Evolutionary conservation across 92 coral and sea anemone species (phyloP).

Genomic region (Phenganax subtilis): DNA sequence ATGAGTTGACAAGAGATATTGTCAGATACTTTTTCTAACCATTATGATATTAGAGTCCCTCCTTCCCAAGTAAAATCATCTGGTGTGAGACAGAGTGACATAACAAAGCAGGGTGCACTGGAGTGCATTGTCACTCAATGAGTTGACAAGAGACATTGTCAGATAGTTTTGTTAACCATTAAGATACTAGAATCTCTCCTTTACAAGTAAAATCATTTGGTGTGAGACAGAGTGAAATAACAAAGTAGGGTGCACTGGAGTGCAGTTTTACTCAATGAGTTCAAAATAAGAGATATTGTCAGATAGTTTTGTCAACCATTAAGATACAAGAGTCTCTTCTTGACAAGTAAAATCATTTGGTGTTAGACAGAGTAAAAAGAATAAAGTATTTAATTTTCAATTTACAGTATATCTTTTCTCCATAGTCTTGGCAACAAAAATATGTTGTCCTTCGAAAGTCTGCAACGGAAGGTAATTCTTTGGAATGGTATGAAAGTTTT

Average conservation of each 20-base stretch:
- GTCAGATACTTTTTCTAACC: too few species aligned
- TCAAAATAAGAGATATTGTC: background rate
- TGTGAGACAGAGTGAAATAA: background rate
- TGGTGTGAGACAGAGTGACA: too few species aligned
- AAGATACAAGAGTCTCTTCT: background rate
- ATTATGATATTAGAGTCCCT: too few species aligned
- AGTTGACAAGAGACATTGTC: too few species aligned
- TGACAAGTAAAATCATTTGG: too few species aligned
- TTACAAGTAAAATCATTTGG: background rate
- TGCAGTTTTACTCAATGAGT: background rate
- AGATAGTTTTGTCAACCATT: background rate
- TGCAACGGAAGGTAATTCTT: background rate
- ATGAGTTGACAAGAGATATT: too few species aligned
- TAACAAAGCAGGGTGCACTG: background rate
- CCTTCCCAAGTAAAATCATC: too few species aligned
- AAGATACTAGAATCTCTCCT: background rate
- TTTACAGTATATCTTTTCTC: background rate
- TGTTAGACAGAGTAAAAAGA: background rate
- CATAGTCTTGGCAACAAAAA: constrained; percentile 22
- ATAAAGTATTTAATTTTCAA: background rate
- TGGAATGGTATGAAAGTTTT: constrained; percentile 32
- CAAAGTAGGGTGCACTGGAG: background rate
- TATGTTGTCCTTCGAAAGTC: constrained; percentile 29
- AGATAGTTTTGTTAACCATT: background rate
- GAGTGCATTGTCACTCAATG: background rate